Percentiles rank a stretch among this genome's conserved stretches.
These are phyloP conservation scores for Candidula unifasciata DNA, from an alignment of 2,888 invertebrate genomes.

Conservation along the genomic window DNA sequence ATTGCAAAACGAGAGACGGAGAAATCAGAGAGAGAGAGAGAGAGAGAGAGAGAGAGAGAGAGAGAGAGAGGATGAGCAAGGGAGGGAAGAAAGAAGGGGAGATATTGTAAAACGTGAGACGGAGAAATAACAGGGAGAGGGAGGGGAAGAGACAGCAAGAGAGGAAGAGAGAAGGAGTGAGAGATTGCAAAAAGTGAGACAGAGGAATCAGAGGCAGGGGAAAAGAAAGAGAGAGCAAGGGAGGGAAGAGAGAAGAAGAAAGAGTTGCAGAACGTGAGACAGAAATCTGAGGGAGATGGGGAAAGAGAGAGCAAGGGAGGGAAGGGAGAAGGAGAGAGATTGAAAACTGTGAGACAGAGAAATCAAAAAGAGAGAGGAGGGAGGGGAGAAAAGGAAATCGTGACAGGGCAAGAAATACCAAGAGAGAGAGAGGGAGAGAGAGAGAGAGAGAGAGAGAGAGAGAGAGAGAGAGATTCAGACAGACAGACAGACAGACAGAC, in stretches of 20 bases:
- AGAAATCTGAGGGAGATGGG: too few species aligned
- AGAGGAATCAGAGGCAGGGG: conserved; percentile 6
- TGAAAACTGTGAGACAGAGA: background rate
- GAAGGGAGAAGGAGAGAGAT: background rate
- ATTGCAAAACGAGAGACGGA: too few species aligned
- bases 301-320: too few species aligned
- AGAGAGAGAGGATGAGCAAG: too few species aligned
- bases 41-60: too few species aligned
- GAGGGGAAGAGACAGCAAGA: background rate
- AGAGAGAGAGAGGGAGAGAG: background rate
- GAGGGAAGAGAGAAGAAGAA: background rate
- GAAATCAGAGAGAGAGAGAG: too few species aligned
- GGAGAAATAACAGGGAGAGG: background rate
- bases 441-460: background rate
- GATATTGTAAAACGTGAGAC: too few species aligned
- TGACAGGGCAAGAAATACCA: too few species aligned
- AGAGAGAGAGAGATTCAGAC: background rate
- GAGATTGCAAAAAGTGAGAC: background rate
- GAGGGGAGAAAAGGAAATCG: background rate
- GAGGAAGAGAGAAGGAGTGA: background rate
- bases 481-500: conserved; percentile 19
- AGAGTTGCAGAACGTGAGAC: too few species aligned
- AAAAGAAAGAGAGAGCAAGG: background rate
- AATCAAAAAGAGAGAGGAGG: background rate
- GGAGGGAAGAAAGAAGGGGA: too few species aligned